Conservation (phyloP, 1,140 invertebrate species). For the Pteromalus puparum region DNA sequence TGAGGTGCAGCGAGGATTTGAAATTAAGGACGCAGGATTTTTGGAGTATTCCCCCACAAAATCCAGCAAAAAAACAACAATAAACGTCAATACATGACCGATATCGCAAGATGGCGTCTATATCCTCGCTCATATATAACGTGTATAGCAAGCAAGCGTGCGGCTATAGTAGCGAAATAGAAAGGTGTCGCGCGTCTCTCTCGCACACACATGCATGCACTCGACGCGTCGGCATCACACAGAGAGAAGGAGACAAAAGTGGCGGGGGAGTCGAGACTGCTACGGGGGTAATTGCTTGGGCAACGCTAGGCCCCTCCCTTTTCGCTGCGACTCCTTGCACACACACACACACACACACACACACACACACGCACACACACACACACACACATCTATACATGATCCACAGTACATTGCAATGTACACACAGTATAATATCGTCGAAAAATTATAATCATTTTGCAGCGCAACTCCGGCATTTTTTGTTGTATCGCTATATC, state of each 20-base stretch:
- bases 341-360: neutral
- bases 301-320: slow-evolving; percentile 68
- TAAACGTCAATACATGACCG: too few species aligned
- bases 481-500: too few species aligned
- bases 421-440: too few species aligned
- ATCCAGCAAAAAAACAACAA: too few species aligned
- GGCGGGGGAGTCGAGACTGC: slow-evolving; percentile 58
- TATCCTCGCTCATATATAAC: neutral
- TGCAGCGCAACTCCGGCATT: too few species aligned
- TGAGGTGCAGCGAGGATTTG: too few species aligned
- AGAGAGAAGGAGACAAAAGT: slow-evolving; percentile 42
- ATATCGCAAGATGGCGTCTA: neutral
- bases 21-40: too few species aligned
- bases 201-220: neutral
- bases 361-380: neutral
- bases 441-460: too few species aligned
- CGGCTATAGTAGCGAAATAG: slow-evolving; percentile 9
- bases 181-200: too few species aligned
- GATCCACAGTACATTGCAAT: neutral
- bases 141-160: neutral
- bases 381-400: neutral
- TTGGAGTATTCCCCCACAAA: too few species aligned
- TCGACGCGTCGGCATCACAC: neutral
- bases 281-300: slow-evolving; percentile 67
- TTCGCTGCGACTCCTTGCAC: slow-evolving; percentile 50